Evolutionary conservation across 2,888 invertebrate genomes (phyloP), one percentile per base, ranked within the genome.

Genomic region (Drosophila phalerata): DNA sequence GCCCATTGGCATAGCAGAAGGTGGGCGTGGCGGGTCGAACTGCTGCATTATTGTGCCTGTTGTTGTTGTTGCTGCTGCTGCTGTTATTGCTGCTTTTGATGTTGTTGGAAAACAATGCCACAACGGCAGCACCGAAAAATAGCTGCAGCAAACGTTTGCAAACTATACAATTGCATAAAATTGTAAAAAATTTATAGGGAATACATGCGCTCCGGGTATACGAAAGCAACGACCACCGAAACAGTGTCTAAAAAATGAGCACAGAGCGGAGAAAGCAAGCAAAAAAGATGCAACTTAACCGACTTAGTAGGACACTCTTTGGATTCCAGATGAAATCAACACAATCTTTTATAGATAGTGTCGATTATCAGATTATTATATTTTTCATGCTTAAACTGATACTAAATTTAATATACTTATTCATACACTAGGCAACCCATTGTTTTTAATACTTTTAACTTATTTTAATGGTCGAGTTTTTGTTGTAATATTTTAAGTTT

Each of bases 131-230:
- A 80, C 73, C 89, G 71, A 84, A 89, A 85, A 89, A 87, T 87
- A 84, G 88, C 89, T 89, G 81, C 77, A 81, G 72, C 89, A 84
- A 85, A 89, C 82, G 84, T 85, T 85, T 75, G 64, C 79, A 79
- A 89, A 89, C 85, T 83, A 81, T 89, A 85, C 89, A 87, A 89
- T 85, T 85, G 89, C 85, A 89, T 87, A 89, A 89, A 89, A 85
- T 87, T 79, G 88, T 89, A 81, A 87, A 89, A 87, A 85, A 85
- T 89, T 81, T 85, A 85, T 85, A 87, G 85, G 77, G 65, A 89
- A 86, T 81, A 78, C 82, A 83, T 83, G 73, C 72, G 86, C 86
- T 77, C 64, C 61, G 68, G 83, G 83, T 66, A 67, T 68, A 69
- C 65, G 57, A 47, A 57, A 67, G 61, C 72, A 66, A 47, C 38